These are phyloP conservation scores for Bettongia penicillata DNA, from an alignment of 2,113 vertebrate species.

Conservation along the genomic window DNA sequence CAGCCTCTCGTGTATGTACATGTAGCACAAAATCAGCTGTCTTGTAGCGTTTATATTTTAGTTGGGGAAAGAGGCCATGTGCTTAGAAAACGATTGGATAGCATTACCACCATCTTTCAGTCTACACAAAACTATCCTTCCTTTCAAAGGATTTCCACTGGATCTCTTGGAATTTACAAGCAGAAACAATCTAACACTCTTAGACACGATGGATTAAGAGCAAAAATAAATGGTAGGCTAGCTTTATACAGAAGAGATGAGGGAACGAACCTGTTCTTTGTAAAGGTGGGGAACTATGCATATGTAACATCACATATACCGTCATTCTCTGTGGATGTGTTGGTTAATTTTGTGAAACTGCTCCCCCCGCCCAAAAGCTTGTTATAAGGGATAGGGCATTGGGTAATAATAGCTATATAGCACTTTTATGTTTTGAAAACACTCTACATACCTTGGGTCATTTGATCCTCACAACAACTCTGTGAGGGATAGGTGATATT, in stretches of 20 bases:
- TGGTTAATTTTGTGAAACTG: neutral
- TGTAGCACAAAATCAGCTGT: neutral
- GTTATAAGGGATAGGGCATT: neutral
- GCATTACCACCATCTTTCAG: neutral
- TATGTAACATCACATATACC: neutral
- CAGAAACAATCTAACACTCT: neutral
- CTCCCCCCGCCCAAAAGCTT: neutral
- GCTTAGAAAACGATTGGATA: neutral
- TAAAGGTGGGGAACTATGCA: neutral
- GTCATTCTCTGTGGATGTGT: neutral
- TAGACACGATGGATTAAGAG: neutral
- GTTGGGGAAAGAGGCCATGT: neutral
- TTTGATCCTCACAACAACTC: neutral
- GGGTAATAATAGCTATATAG: neutral
- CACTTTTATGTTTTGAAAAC: neutral
- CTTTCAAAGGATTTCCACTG: neutral
- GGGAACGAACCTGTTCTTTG: neutral
- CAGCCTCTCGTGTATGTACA: too few relatives aligned
- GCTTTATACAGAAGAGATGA: neutral
- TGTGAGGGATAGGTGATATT: neutral
- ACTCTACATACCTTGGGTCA: neutral
- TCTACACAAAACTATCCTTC: neutral
- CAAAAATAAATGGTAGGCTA: neutral
- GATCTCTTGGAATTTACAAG: neutral
- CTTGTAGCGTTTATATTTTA: neutral